Evolutionary conservation across 2,113 vertebrate species (phyloP), one percentile per base, ranked within the genome.

Genomic region (Sturnira hondurensis): DNA sequence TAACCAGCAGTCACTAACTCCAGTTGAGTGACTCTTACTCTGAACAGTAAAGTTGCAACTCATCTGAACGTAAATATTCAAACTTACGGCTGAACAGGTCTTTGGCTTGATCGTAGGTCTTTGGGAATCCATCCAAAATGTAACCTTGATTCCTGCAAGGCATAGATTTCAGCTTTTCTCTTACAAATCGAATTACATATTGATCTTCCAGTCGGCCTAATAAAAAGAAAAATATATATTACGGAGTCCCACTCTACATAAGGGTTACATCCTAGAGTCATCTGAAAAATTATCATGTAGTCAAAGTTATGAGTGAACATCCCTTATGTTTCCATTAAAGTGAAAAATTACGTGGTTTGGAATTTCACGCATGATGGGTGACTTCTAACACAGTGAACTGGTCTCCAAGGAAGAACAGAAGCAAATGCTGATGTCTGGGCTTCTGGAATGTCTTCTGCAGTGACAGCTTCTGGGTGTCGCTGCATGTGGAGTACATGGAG

Each of bases 141-240:
- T 99, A 99, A 3, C 99, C 99, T 93, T 99, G 99, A 96, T 99
- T 99, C 84, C 96, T 99, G 96, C 99, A 99, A 7, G 98, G 99
- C 97, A 99, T 99, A 4, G 99, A 99, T 94, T 89, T 99, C 74
- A 99, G 98, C 78, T 99, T 99, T 41, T 99, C 98, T 94, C 97
- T 99, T 71, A 99, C 45, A 96, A 99, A 97, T 91, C 97, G 98
- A 97, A 98, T 96, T 84, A 99, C 5, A 56, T 99, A 98, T 50
- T 98, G 98, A 76, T 99, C 98, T 68, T 99, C 98, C 71, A 99
- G 97, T n/a, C 5, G 94, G 82, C 98, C 99, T 99, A 86, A 84
- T 68, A 77, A 68, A 89, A 80, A 94, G 50, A 45, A 77, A 68
- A 65, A 50, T 17, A 33, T 5, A 13, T 67, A 83, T 61, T 9